Evolutionary conservation across 2,888 invertebrate genomes (phyloP), one percentile per base, ranked within the genome.

Genomic region (Pherbina coryleti): DNA sequence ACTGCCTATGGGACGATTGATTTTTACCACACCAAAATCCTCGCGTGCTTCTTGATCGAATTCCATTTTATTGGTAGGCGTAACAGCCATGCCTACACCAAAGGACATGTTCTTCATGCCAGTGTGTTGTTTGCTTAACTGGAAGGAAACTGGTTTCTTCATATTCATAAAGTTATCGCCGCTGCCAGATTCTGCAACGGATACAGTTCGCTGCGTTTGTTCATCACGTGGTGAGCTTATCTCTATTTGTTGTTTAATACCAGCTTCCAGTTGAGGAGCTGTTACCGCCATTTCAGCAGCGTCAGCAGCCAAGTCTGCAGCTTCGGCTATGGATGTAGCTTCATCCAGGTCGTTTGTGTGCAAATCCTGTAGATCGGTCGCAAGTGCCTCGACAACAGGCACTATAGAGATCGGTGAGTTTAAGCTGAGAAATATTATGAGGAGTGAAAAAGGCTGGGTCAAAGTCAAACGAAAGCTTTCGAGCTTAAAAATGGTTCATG

Each of bases 71-170:
- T 82, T 85, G 78, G 86, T 87, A 2, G 90, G 90, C 82, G 89
- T 88, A 0, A 90, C 89, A 7, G 89, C 88, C 82, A 87, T 86
- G 55, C 90, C 89, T 8, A 90, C 89, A 78, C 89, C 89, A 80
- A 84, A 88, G 4, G 90, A 90, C 66, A 88, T 86, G 81, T 90
- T 90, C 82, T 90, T 90, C 81, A 89, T 87, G 75, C 90, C 90
- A 2, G 90, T 90, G 60, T 90, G 90, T 81, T 88, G 89, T 81
- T 89, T 90, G 82, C 88, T 89, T 49, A 86, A 82, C 49, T 85
- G 87, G 74, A 88, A 89, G 49, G 85, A 84, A 1, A 84, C 83
- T 49, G 89, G 84, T 78, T 87, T 87, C 57, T 84, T 84, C 17
- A 75, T 73, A 70, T 84, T 85, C 71, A 82, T 84, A 77, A 71